Conservation (phyloP, 2,797 vertebrate genomes). For the Pseudochirops corinnae region DNA sequence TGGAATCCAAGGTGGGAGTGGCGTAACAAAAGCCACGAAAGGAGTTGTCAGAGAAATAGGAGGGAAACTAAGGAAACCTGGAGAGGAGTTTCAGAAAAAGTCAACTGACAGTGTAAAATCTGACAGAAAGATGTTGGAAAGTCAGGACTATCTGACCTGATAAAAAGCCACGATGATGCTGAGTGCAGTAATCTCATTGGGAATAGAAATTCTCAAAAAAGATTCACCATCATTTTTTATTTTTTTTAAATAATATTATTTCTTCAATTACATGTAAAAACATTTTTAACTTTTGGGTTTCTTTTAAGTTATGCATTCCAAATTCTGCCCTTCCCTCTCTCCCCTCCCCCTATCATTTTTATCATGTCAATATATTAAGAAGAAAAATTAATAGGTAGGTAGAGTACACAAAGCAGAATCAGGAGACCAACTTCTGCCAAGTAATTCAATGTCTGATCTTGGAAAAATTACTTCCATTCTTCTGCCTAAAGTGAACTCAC, state of each 20-base stretch:
- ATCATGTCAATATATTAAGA: background rate
- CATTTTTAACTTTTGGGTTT: background rate
- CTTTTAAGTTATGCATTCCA: background rate
- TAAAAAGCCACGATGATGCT: background rate
- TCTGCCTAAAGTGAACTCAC: background rate
- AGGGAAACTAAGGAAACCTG: background rate
- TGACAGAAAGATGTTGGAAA: background rate
- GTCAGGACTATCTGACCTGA: background rate
- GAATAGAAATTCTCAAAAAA: background rate
- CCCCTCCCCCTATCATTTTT: background rate
- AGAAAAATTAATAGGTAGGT: conserved; percentile 16
- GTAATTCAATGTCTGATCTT: background rate
- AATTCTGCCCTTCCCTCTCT: background rate
- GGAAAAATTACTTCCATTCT: background rate
- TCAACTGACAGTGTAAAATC: background rate
- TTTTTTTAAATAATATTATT: background rate
- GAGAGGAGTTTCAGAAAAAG: background rate
- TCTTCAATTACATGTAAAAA: background rate
- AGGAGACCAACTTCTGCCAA: background rate
- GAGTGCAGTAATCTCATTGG: background rate
- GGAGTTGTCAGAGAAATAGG: background rate
- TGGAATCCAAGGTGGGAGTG: background rate
- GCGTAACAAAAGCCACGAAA: background rate
- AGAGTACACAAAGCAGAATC: background rate
- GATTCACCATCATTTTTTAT: background rate